These are phyloP conservation scores for Acanthornis magna DNA, from an alignment of 2,797 vertebrate species.

Conservation along the genomic window DNA sequence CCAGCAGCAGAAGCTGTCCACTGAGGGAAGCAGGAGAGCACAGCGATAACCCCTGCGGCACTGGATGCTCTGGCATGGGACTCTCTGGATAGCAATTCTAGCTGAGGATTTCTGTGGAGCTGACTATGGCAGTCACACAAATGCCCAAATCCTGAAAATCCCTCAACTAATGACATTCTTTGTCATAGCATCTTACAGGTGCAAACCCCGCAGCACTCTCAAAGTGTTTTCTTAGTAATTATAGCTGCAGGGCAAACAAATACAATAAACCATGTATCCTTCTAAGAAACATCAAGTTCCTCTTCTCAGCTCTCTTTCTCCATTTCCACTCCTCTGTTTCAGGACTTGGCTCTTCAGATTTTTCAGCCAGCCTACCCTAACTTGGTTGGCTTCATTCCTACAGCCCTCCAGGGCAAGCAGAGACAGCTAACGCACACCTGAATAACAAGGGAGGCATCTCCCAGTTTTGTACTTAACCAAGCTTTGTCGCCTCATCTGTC, in stretches of 20 bases:
- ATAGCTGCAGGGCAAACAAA: not conserved
- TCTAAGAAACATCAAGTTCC: not conserved
- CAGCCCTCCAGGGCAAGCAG: not conserved
- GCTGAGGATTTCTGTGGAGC: not conserved
- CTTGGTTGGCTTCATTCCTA: not conserved
- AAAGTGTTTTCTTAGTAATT: not conserved
- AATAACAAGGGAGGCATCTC: not conserved
- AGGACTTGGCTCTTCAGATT: not conserved
- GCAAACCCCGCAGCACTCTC: rapidly evolving
- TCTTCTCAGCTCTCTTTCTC: not conserved
- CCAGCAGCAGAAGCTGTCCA: not conserved
- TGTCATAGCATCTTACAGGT: not conserved
- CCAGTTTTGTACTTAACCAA: not conserved
- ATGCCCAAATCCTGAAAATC: not conserved
- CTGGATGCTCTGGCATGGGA: not conserved
- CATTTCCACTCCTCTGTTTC: not conserved
- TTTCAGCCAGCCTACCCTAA: not conserved
- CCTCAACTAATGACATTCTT: not conserved
- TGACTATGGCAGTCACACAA: not conserved
- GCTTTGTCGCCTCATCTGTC: not conserved
- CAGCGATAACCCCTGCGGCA: not conserved
- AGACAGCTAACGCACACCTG: not conserved
- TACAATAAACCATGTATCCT: not conserved
- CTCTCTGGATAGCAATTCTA: not conserved
- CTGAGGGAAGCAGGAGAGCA: not conserved